These are phyloP conservation scores for Oncorhynchus mykiss DNA, from an alignment of 2,113 vertebrate species.

Conservation along the genomic window DNA sequence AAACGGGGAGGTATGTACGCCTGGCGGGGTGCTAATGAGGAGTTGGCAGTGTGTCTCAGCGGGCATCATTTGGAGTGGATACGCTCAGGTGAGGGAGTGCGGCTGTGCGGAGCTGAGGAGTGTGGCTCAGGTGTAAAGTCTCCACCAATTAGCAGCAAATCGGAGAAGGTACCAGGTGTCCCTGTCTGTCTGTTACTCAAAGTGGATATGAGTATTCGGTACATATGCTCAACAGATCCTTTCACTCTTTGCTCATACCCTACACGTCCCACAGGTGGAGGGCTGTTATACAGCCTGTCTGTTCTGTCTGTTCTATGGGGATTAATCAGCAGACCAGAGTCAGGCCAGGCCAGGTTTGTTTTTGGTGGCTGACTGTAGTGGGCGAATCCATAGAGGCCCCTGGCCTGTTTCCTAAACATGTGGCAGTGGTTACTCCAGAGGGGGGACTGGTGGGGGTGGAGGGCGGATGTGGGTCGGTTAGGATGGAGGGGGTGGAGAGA, in stretches of 20 bases:
- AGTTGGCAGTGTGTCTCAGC: slow-evolving; percentile 14
- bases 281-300: slow-evolving; percentile 1
- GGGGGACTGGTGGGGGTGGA: slow-evolving; percentile 23
- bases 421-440: slow-evolving; percentile 65
- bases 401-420: slow-evolving; percentile 56
- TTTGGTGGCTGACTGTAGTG: slow-evolving; percentile 42
- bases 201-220: not conserved
- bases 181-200: not conserved
- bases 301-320: slow-evolving; percentile 35
- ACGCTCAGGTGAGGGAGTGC: not conserved
- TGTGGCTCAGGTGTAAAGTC: not conserved
- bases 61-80: not conserved
- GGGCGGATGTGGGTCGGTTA: not conserved
- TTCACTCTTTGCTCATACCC: no score
- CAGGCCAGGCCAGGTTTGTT: slow-evolving; percentile 32
- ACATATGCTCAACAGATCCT: not conserved
- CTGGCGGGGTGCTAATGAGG: slow-evolving; percentile 24
- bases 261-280: not conserved
- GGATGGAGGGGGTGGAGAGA: not conserved
- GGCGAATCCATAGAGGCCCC: slow-evolving; percentile 17
- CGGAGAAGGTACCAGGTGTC: not conserved
- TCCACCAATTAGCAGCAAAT: not conserved
- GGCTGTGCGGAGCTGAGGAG: slow-evolving; percentile 14
- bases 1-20: not conserved
- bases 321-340: slow-evolving; percentile 44